A percentile compares a stretch with the other conserved stretches of the same genome.
Evolutionary conservation across 2,113 vertebrate species (phyloP).

Genomic region (Ibidorhyncha struthersii): DNA sequence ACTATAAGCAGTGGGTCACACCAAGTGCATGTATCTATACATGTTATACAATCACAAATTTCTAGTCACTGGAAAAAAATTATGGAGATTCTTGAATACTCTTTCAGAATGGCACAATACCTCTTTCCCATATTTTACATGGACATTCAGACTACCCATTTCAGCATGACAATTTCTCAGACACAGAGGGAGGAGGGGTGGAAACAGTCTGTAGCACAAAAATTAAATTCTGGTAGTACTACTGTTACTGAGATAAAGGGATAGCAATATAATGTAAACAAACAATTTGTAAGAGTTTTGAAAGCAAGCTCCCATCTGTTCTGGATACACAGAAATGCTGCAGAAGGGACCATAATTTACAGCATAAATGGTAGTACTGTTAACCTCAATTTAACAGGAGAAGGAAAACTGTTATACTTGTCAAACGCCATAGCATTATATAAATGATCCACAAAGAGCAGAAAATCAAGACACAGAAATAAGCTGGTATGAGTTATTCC

Average conservation of each 20-base stretch:
- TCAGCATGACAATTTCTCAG: neutral
- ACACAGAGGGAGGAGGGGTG: neutral
- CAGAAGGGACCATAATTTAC: conserved; percentile 18
- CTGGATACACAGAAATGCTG: neutral
- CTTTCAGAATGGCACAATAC: neutral
- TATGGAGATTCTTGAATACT: neutral
- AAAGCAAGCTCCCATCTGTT: conserved; percentile 33
- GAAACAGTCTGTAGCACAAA: neutral
- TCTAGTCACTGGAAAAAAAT: neutral
- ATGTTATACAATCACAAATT: neutral
- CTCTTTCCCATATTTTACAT: neutral
- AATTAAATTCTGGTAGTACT: neutral
- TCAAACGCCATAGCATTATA: conserved; percentile 4
- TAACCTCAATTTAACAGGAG: conserved; percentile 14
- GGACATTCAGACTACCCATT: neutral
- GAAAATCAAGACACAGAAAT: neutral
- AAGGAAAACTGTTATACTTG: neutral
- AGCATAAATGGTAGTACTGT: neutral
- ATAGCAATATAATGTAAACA: conserved; percentile 15
- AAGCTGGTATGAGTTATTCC: neutral
- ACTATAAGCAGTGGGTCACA: neutral
- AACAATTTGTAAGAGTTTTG: conserved; percentile 30
- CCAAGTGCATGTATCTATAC: neutral
- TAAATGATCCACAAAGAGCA: neutral
- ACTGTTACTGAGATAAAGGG: conserved; percentile 4